Evolutionary conservation across 2,888 invertebrate genomes (phyloP).

Genomic region (Caenorhabditis angaria): DNA sequence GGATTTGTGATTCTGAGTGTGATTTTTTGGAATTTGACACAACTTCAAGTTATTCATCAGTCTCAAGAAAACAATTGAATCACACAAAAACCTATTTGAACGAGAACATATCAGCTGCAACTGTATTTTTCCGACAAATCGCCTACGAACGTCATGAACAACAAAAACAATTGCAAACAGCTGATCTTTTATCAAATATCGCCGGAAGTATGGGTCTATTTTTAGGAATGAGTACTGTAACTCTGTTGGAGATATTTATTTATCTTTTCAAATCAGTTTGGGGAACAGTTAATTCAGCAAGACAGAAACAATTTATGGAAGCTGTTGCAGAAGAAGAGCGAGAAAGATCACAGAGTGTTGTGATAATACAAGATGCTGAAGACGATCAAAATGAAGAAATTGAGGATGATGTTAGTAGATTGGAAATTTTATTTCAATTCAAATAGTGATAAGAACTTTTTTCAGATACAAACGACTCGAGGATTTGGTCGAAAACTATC

Average conservation of each 20-base stretch:
- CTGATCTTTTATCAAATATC: slow-evolving; percentile 62
- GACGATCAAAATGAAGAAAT: slow-evolving; percentile 11
- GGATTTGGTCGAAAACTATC: slow-evolving; percentile 5
- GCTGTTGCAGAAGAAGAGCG: slow-evolving; percentile 49
- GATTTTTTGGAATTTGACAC: slow-evolving; percentile 45
- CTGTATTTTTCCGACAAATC: slow-evolving; percentile 53
- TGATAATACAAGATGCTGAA: slow-evolving; percentile 49
- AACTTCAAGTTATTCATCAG: slow-evolving; percentile 31
- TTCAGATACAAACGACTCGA: background rate
- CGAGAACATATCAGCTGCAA: slow-evolving; percentile 37
- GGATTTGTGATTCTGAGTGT: slow-evolving; percentile 50
- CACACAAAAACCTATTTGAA: slow-evolving; percentile 23
- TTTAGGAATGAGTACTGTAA: slow-evolving; percentile 63
- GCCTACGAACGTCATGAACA: slow-evolving; percentile 59
- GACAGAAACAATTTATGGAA: slow-evolving; percentile 59
- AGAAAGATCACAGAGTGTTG: slow-evolving; percentile 48
- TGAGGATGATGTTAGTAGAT: background rate
- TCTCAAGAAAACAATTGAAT: slow-evolving; percentile 12
- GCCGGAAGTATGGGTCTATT: slow-evolving; percentile 65
- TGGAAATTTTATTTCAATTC: background rate
- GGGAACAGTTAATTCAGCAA: slow-evolving; percentile 56
- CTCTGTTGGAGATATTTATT: slow-evolving; percentile 62
- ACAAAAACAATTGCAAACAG: slow-evolving; percentile 61
- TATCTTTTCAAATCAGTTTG: slow-evolving; percentile 59
- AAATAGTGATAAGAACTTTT: no score